These are phyloP conservation scores for Eurytemora carolleeae DNA, from an alignment of 1,140 invertebrate species.

Conservation along the genomic window DNA sequence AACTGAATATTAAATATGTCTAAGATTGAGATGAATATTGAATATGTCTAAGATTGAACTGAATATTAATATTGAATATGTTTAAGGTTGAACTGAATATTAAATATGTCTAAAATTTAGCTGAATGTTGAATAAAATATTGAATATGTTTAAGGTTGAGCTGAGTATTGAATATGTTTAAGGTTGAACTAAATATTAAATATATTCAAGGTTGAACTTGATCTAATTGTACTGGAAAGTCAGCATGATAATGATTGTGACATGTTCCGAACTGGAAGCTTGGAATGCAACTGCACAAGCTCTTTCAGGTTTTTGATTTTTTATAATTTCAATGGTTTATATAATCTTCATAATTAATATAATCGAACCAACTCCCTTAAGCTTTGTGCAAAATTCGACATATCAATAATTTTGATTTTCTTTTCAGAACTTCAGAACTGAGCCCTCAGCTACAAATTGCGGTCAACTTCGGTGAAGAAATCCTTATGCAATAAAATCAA, in stretches of 20 bases:
- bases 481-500: neutral
- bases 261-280: constrained; percentile 6
- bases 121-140: neutral
- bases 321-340: neutral
- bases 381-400: too few species aligned
- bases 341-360: neutral
- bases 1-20: too few species aligned
- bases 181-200: neutral
- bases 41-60: too few species aligned
- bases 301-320: constrained; percentile 8
- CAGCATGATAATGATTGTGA: constrained; percentile 9
- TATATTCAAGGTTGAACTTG: constrained; percentile 2
- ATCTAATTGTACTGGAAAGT: constrained; percentile 11
- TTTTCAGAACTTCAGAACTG: neutral
- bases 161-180: neutral
- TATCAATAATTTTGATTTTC: too few species aligned
- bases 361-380: too few species aligned
- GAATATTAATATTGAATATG: neutral
- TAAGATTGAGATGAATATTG: too few species aligned
- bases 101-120: neutral
- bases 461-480: neutral
- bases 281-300: constrained; percentile 6
- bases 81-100: neutral
- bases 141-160: neutral
- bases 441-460: neutral